Conservation (phyloP, 2,797 vertebrate species). For the Onychomys torridus region DNA sequence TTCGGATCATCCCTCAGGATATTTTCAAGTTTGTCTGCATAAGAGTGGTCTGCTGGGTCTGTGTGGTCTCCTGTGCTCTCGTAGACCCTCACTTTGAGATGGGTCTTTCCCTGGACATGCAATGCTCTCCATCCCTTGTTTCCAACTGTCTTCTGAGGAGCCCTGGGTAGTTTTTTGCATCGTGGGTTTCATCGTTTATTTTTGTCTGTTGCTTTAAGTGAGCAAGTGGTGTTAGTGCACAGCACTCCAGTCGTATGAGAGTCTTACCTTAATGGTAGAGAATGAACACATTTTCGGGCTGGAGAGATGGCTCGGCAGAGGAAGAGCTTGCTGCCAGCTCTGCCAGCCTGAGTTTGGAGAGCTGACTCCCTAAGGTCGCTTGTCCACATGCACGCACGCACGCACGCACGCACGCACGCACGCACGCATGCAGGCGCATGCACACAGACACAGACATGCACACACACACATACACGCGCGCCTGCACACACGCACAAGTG, state of each 20-base stretch:
- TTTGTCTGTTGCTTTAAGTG: constrained; percentile 13
- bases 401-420: not conserved
- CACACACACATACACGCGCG: too few species aligned
- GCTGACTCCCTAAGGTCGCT: not conserved
- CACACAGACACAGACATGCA: too few species aligned
- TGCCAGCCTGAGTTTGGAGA: not conserved
- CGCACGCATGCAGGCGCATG: not conserved
- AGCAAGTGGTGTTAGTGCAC: not conserved
- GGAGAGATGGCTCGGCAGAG: not conserved
- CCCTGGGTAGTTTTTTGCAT: constrained; percentile 68
- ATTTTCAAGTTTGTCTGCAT: constrained; percentile 66
- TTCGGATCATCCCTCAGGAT: constrained; percentile 74
- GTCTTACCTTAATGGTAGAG: not conserved
- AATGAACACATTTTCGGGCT: not conserved
- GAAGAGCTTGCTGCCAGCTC: not conserved
- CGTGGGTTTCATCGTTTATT: constrained; percentile 68
- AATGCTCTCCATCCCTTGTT: constrained; percentile 34
- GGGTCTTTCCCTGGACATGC: constrained; percentile 59
- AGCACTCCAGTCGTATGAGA: not conserved
- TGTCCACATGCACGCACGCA: not conserved
- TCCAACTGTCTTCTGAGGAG: not conserved
- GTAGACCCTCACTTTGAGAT: constrained; percentile 77
- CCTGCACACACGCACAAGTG: not conserved
- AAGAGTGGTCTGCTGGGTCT: constrained; percentile 9
- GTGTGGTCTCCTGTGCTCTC: not conserved